A percentile compares a stretch with the other conserved stretches of the same genome.
Evolutionary conservation across 92 coral and sea anemone genomes (phyloP).

Genomic region (Meandrina meandrites): DNA sequence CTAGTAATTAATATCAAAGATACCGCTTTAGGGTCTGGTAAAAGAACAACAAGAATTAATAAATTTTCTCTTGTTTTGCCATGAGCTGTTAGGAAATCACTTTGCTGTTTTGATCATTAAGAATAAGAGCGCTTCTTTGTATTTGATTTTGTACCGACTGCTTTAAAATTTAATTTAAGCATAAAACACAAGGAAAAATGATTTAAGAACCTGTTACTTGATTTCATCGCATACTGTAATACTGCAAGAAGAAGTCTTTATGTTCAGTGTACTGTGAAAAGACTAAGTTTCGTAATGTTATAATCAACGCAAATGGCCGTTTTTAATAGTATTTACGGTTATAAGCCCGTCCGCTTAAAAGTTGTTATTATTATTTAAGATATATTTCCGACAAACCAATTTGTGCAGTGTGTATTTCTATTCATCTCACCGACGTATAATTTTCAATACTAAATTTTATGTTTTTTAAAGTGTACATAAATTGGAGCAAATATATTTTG

Average conservation of each 20-base stretch:
- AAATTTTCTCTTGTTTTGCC: neutral
- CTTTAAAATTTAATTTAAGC: neutral
- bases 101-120: neutral
- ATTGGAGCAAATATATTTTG: neutral
- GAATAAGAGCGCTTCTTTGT: neutral
- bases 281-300: neutral
- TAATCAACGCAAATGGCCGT: neutral
- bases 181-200: neutral
- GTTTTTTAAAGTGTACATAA: neutral
- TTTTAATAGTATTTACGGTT: slow-evolving; percentile 2
- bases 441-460: neutral
- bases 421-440: neutral
- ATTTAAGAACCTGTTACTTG: neutral
- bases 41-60: neutral
- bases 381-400: slow-evolving; percentile 2
- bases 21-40: slow-evolving; percentile 1
- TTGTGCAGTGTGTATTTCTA: neutral
- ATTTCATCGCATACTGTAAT: neutral
- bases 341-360: neutral
- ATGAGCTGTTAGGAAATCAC: slow-evolving; percentile 4
- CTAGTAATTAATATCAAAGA: neutral
- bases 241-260: neutral
- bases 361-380: neutral
- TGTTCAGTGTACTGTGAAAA: neutral
- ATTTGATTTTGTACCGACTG: neutral